Base-by-base conservation (phyloP, 2,113 vertebrate species). In the Dicentrarchus labrax region DNA sequence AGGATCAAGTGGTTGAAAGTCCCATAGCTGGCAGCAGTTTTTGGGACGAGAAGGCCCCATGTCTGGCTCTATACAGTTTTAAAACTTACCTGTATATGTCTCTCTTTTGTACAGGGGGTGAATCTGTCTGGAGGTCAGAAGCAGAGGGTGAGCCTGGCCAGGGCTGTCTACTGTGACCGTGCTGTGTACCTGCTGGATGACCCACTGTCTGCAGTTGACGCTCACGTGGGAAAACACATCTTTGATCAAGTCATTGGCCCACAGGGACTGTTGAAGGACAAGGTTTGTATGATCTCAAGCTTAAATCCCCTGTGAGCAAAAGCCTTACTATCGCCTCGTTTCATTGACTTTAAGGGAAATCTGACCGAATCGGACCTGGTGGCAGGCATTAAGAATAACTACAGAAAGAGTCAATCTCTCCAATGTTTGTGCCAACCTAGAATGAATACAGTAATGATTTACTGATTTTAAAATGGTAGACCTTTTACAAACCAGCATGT, bases 91-190 rank as follows among this genome's bases (percentile, higher is more conserved):
- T 74, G 10, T 22, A 47, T 7, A 0, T 54, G 24, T 57, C 12
- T 60, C 17, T 15, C 12, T 43, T 72, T n/a, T 87, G 45, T 17
- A 1, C 86, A 99, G 98, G 98, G 98, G 0, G 96, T 99, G 73
- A 99, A 99, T 93, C 95, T 99, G 74, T 99, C 98, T 0, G 98
- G 98, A 38, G 98, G 98, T 38, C 98, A 99, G 94, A 99, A 99
- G 68, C 98, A 99, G 88, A 91, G 98, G 3, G 96, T 99, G 85
- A 99, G 97, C 85, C 93, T 99, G 85, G 98, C 98, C 72, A 94
- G 98, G 54, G 97, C 98, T 0, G 96, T 99, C 61, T 98, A 98
- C 92, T 97, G 96, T 22, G 88, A 97, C 71, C 91, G 96, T 0
- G 95, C 96, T 7, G 22, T 98, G 60, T 99, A 97, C 90, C 93